Conservation (phyloP, 1,140 invertebrate genomes). For the Forficula auricularia region DNA sequence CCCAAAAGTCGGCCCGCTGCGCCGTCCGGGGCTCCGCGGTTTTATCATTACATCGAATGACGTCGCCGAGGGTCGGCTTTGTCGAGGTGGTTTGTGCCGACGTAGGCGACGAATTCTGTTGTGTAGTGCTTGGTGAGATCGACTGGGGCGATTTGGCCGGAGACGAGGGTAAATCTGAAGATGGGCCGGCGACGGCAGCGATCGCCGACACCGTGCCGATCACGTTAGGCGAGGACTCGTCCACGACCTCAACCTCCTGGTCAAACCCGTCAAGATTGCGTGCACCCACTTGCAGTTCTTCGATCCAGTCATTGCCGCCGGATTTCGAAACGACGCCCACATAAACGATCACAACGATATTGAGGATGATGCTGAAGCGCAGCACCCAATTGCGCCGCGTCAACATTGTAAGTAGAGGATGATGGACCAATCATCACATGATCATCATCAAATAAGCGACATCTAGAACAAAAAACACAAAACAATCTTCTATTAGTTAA, state of each 20-base stretch:
- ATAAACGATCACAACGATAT: conserved; percentile 49
- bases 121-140: too few species aligned
- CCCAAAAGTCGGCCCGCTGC: conserved; percentile 76
- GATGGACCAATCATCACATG: too few species aligned
- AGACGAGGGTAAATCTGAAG: conserved; percentile 19
- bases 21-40: conserved; percentile 39
- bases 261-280: conserved; percentile 5
- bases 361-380: conserved; percentile 51
- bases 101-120: too few species aligned
- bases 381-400: conserved; percentile 50
- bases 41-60: conserved; percentile 45
- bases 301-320: conserved; percentile 4
- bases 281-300: conserved; percentile 10
- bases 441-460: too few species aligned
- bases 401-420: conserved; percentile 19
- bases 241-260: too few species aligned
- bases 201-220: conserved; percentile 3
- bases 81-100: neutral
- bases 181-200: neutral
- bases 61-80: conserved; percentile 24
- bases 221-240: neutral
- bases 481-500: too few species aligned
- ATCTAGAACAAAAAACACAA: too few species aligned
- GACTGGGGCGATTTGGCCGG: conserved; percentile 15
- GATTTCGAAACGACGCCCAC: conserved; percentile 29